Percentiles rank a stretch among this genome's conserved stretches.
phyloP scores from a whole-genome alignment of 2,888 invertebrate genomes.

The Microctonus hyperodae region DNA sequence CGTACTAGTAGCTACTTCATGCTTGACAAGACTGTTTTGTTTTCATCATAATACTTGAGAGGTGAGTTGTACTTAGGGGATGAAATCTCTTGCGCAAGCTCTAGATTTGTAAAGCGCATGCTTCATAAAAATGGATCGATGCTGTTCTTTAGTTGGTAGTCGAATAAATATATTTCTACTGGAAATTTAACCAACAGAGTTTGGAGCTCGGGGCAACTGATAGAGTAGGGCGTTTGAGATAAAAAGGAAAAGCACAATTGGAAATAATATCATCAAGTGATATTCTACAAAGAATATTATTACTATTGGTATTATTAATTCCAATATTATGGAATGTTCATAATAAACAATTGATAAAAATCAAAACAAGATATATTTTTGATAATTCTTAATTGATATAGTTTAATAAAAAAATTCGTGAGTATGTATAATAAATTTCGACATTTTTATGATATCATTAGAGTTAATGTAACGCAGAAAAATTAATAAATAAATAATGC shows the following conservation, averaged over 20 bases:
- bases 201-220: background rate
- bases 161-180: background rate
- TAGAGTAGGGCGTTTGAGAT: conserved; percentile 3
- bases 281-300: background rate
- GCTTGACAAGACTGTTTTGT: conserved; percentile 39
- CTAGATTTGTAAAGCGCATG: background rate
- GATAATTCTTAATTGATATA: too few relatives aligned
- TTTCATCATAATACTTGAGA: conserved; percentile 36
- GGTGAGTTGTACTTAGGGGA: too few relatives aligned
- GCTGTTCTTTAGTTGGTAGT: conserved; percentile 13
- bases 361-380: too few relatives aligned
- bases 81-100: background rate
- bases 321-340: too few relatives aligned
- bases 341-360: too few relatives aligned
- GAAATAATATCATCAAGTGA: background rate
- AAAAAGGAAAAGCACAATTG: background rate
- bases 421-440: too few relatives aligned
- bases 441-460: too few relatives aligned
- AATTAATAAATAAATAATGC: too few relatives aligned
- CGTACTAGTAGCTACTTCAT: conserved; percentile 35
- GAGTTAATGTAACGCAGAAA: too few relatives aligned
- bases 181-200: background rate
- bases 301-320: too few relatives aligned
- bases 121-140: background rate
- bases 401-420: too few relatives aligned